phyloP scores from a whole-genome alignment of 2,888 invertebrate species.

The Tuberolachnus salignus region DNA sequence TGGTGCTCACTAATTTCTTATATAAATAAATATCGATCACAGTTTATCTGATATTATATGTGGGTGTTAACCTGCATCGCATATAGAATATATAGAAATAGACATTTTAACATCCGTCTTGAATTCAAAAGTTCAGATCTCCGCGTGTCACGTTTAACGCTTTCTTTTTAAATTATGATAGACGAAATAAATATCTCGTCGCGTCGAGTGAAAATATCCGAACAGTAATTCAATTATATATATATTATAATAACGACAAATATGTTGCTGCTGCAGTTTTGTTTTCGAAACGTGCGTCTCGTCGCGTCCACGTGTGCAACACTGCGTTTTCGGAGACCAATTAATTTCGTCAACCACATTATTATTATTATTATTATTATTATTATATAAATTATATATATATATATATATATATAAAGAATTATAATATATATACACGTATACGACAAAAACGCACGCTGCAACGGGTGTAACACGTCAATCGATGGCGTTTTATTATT shows the following conservation, averaged over 20 bases:
- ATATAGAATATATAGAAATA: background rate
- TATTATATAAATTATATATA: too few relatives aligned
- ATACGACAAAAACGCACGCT: background rate
- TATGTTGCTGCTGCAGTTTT: background rate
- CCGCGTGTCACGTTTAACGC: too few relatives aligned
- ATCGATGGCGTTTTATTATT: slow-evolving; percentile 51
- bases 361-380: too few relatives aligned
- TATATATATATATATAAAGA: too few relatives aligned
- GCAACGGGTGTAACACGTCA: slow-evolving; percentile 48
- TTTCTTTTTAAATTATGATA: too few relatives aligned
- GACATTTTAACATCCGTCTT: too few relatives aligned
- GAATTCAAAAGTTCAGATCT: too few relatives aligned
- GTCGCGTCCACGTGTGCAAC: slow-evolving; percentile 14
- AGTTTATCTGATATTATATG: too few relatives aligned
- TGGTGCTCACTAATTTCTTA: too few relatives aligned
- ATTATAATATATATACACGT: background rate
- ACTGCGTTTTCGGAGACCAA: background rate
- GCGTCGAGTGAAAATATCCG: too few relatives aligned
- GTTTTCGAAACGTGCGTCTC: slow-evolving; percentile 33
- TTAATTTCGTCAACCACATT: slow-evolving; percentile 12
- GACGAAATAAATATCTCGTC: slow-evolving; percentile 26
- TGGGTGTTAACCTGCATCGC: too few relatives aligned
- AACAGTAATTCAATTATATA: background rate
- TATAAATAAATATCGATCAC: too few relatives aligned
- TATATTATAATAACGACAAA: slow-evolving; percentile 1